These are phyloP conservation scores for Amblyopsis rosae DNA, from an alignment of 2,113 vertebrate species.

Conservation along the genomic window DNA sequence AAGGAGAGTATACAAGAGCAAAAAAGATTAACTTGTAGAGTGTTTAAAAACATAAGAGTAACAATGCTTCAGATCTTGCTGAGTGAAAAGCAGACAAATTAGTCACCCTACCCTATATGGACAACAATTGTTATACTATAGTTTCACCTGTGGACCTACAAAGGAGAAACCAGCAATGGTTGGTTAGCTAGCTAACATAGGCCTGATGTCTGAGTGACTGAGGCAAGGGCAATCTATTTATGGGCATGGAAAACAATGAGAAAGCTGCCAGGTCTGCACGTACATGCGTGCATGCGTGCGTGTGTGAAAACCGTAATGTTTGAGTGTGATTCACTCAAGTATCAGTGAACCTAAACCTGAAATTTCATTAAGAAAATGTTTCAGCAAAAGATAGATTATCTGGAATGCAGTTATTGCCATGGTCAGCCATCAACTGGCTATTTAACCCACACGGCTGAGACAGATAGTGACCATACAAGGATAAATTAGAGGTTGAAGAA, in stretches of 20 bases:
- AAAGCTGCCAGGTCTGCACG: slow-evolving; percentile 33
- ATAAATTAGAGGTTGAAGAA: neutral
- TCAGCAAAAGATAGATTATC: neutral
- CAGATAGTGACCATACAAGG: neutral
- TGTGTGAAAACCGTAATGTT: neutral
- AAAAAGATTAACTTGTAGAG: too few relatives aligned
- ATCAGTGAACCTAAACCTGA: neutral
- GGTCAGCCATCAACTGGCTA: neutral
- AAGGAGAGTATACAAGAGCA: too few relatives aligned
- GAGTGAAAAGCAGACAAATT: slow-evolving; percentile 11
- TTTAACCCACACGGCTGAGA: neutral
- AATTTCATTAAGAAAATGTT: neutral
- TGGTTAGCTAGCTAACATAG: slow-evolving; percentile 40
- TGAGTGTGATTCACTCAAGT: slow-evolving; percentile 12
- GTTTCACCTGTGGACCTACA: slow-evolving; percentile 13
- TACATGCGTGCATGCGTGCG: slow-evolving; percentile 16
- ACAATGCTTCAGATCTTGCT: neutral
- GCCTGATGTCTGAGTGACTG: slow-evolving; percentile 47
- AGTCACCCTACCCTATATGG: slow-evolving; percentile 18
- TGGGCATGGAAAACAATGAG: slow-evolving; percentile 41
- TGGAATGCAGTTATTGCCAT: neutral
- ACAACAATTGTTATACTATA: too few relatives aligned
- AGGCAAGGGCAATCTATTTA: slow-evolving; percentile 47
- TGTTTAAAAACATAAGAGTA: too few relatives aligned
- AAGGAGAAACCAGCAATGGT: slow-evolving; percentile 48